phyloP scores from a whole-genome alignment of 2,888 invertebrate species.

The Pachliopta kotzebuea region DNA sequence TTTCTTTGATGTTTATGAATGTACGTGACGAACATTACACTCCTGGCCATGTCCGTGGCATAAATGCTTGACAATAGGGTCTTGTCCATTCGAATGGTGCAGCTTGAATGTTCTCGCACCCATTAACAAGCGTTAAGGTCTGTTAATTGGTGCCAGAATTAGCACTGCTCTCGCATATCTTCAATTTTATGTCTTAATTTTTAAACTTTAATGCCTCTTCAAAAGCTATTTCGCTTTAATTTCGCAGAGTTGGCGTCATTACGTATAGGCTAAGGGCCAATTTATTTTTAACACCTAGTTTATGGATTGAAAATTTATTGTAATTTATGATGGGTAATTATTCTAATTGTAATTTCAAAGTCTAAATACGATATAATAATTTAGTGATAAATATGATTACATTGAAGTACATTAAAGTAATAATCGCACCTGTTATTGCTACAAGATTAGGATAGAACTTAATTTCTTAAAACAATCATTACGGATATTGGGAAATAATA shows the following conservation, averaged over 20 bases:
- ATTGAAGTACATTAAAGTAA: no score
- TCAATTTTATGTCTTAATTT: constrained; percentile 64
- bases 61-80: constrained; percentile 57
- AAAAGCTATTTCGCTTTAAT: constrained; percentile 36
- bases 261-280: constrained; percentile 21
- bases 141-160: constrained; percentile 65
- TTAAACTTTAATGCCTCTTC: constrained; percentile 48
- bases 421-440: no score
- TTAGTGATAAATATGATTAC: no score
- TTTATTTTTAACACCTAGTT: constrained; percentile 37
- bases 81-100: constrained; percentile 47
- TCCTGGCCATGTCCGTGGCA: constrained; percentile 48
- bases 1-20: constrained; percentile 50
- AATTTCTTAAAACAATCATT: no score
- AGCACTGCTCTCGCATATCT: constrained; percentile 55
- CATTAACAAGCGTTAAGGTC: constrained; percentile 44
- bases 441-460: no score
- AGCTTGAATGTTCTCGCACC: constrained; percentile 45
- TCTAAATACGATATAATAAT: not conserved
- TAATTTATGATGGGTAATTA: constrained; percentile 33
- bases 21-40: constrained; percentile 49
- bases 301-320: constrained; percentile 30
- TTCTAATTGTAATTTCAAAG: constrained; percentile 32
- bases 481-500: no score
- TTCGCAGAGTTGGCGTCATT: constrained; percentile 35